Conservation (phyloP, 2,113 vertebrate species). For the Enhydra lutris region DNA sequence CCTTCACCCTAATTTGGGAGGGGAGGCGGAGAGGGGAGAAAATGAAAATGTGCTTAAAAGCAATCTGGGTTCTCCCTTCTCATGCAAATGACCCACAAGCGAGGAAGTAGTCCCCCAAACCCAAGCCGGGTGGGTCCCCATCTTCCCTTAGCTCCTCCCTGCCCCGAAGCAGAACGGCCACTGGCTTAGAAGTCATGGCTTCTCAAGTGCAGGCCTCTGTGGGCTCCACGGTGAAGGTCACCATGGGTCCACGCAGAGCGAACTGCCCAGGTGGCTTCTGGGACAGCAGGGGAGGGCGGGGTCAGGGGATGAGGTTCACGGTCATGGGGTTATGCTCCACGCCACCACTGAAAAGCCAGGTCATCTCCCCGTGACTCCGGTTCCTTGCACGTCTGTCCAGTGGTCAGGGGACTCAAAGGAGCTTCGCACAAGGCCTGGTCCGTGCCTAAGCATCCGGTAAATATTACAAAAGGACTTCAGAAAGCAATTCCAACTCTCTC, state of each 20-base stretch:
- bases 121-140: background rate
- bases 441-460: background rate
- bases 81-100: background rate
- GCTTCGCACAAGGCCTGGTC: background rate
- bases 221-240: background rate
- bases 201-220: background rate
- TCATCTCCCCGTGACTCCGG: background rate
- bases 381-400: background rate
- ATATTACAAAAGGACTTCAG: background rate
- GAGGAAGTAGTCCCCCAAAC: constrained; percentile 20
- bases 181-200: background rate
- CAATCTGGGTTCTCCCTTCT: background rate
- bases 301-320: background rate
- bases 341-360: background rate
- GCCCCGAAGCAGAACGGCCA: background rate
- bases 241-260: background rate
- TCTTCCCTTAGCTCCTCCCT: background rate
- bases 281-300: accelerated
- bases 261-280: background rate
- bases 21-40: background rate
- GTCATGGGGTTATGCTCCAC: background rate
- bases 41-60: constrained; percentile 44
- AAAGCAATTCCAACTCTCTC: background rate
- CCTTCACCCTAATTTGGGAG: constrained; percentile 90
- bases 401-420: background rate